Conservation (phyloP, 2,888 invertebrate species). For the Athalia rosae region DNA sequence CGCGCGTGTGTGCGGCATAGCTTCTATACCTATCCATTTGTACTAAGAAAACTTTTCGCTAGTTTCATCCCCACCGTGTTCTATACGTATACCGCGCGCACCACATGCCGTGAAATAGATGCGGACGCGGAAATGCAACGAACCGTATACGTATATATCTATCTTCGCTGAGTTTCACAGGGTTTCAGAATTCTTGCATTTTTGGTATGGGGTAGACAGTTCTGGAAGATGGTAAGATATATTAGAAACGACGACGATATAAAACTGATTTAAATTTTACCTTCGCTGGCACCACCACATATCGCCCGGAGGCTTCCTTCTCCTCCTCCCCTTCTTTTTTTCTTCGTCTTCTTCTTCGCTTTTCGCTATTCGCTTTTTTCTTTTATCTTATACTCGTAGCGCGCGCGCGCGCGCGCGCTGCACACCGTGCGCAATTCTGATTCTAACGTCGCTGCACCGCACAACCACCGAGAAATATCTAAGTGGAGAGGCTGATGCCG, state of each 20-base stretch:
- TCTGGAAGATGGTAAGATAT: constrained; percentile 38
- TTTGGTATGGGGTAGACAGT: constrained; percentile 25
- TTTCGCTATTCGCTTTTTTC: too few species aligned
- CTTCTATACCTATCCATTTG: too few species aligned
- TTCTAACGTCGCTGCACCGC: neutral
- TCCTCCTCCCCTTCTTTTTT: too few species aligned
- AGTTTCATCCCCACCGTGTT: too few species aligned
- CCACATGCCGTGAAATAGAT: constrained; percentile 33
- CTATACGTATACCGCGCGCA: neutral
- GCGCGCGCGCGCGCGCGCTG: too few species aligned
- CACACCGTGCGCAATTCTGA: neutral
- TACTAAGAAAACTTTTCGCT: neutral
- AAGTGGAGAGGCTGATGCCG: neutral
- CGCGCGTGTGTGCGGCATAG: neutral
- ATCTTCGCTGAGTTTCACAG: too few species aligned
- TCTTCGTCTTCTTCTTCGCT: too few species aligned
- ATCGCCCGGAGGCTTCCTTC: constrained; percentile 1
- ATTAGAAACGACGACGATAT: constrained; percentile 31
- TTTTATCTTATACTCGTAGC: too few species aligned
- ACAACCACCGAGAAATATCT: neutral
- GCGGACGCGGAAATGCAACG: constrained; percentile 15
- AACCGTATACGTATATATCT: neutral
- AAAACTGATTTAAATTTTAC: constrained; percentile 61
- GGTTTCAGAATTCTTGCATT: too few species aligned
- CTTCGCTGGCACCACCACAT: neutral